These are phyloP conservation scores for Tamias sibiricus DNA, from an alignment of 2,113 vertebrate genomes.

Conservation along the genomic window DNA sequence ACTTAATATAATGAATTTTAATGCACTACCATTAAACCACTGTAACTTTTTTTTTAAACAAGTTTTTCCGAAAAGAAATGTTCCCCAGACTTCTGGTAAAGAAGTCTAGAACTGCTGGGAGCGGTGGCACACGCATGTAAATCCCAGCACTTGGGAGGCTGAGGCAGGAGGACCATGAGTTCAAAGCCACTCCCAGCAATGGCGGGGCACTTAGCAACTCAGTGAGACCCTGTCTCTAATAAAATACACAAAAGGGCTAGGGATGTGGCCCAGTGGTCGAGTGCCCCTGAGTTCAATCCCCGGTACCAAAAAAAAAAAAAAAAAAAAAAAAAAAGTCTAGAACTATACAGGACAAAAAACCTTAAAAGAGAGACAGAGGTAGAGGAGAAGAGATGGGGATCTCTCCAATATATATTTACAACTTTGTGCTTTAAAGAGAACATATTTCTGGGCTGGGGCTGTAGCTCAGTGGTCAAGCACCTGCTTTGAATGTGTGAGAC, in stretches of 20 bases:
- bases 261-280: too few species aligned
- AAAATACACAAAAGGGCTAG: too few species aligned
- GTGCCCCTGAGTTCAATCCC: too few species aligned
- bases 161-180: too few species aligned
- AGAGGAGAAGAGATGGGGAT: neutral
- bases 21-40: neutral
- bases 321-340: neutral
- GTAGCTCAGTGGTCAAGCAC: too few species aligned
- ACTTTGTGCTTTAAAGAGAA: neutral
- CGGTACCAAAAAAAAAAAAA: too few species aligned
- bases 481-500: too few species aligned
- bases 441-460: neutral
- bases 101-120: neutral
- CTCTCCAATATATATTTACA: neutral
- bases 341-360: neutral
- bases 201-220: too few species aligned
- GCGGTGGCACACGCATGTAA: too few species aligned
- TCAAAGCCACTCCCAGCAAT: too few species aligned
- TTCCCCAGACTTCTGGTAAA: neutral
- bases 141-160: too few species aligned
- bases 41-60: neutral
- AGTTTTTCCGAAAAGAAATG: slow-evolving; percentile 22
- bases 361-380: neutral
- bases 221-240: too few species aligned
- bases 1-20: slow-evolving; percentile 12